phyloP scores from a whole-genome alignment of 2,113 vertebrate genomes.

The Cochlearius cochlearius region DNA sequence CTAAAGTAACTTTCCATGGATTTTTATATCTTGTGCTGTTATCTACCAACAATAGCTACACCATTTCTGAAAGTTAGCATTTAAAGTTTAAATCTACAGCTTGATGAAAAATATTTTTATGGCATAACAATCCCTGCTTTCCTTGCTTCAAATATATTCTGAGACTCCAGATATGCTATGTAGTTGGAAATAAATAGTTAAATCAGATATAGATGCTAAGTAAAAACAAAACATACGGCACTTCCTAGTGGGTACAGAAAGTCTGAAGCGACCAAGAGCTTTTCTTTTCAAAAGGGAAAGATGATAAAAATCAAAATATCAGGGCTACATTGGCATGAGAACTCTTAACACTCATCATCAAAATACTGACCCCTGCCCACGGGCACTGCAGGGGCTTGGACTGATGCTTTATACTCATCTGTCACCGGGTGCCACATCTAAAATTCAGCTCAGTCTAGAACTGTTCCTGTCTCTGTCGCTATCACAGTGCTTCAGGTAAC shows the following conservation, averaged over 20 bases:
- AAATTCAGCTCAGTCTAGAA: background rate
- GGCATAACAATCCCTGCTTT: background rate
- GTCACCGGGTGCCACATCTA: background rate
- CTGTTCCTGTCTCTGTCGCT: background rate
- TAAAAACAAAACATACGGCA: background rate
- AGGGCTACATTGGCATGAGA: background rate
- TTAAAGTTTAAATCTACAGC: background rate
- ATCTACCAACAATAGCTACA: background rate
- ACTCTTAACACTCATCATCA: background rate
- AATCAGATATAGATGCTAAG: background rate
- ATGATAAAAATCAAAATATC: background rate
- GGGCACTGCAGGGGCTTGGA: background rate
- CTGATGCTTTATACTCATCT: background rate
- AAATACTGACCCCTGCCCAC: background rate
- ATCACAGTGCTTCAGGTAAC: background rate
- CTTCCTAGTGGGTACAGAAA: background rate
- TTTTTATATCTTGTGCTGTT: background rate
- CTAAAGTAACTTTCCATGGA: background rate
- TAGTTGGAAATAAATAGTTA: background rate
- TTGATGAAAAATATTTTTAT: background rate
- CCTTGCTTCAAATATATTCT: background rate
- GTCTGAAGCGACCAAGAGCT: background rate
- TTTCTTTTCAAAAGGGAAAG: background rate
- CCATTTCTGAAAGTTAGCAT: background rate
- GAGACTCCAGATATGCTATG: background rate